These are phyloP conservation scores for Plebejus argus DNA, from an alignment of 2,888 invertebrate genomes.

Conservation along the genomic window DNA sequence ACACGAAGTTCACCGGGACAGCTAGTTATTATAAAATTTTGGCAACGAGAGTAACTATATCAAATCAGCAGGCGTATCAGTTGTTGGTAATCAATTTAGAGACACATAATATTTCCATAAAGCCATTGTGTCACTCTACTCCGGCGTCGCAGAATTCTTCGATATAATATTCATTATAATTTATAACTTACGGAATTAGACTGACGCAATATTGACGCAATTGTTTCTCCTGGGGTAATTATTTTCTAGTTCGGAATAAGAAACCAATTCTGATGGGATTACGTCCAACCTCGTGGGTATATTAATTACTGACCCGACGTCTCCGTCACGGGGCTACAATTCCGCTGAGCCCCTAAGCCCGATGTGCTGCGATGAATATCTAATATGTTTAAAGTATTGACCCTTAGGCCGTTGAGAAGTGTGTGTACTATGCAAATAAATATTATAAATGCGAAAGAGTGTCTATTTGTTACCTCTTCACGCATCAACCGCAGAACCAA, in stretches of 20 bases:
- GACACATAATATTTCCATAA: not conserved
- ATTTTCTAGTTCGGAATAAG: conserved; percentile 11
- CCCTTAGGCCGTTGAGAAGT: not conserved
- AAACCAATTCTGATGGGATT: conserved; percentile 21
- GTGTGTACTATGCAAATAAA: not conserved
- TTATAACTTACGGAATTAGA: not conserved
- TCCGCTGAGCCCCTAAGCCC: conserved; percentile 14
- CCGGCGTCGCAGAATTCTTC: not conserved
- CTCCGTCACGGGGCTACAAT: not conserved
- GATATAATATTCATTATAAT: not conserved
- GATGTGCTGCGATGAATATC: not conserved
- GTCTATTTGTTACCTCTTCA: too few species aligned
- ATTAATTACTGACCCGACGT: conserved; percentile 25
- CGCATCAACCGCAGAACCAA: too few species aligned
- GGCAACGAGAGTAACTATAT: too few species aligned
- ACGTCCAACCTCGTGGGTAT: conserved; percentile 10
- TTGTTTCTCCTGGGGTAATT: not conserved
- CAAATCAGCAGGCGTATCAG: too few species aligned
- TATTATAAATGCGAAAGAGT: too few species aligned
- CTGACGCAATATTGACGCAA: not conserved
- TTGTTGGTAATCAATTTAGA: not conserved
- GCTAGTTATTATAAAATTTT: too few species aligned
- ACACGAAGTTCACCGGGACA: too few species aligned
- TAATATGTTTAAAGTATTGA: not conserved
- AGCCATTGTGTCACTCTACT: not conserved